phyloP scores from a whole-genome alignment of 2,797 vertebrate species.

The Neosilurus mollespiculum region DNA sequence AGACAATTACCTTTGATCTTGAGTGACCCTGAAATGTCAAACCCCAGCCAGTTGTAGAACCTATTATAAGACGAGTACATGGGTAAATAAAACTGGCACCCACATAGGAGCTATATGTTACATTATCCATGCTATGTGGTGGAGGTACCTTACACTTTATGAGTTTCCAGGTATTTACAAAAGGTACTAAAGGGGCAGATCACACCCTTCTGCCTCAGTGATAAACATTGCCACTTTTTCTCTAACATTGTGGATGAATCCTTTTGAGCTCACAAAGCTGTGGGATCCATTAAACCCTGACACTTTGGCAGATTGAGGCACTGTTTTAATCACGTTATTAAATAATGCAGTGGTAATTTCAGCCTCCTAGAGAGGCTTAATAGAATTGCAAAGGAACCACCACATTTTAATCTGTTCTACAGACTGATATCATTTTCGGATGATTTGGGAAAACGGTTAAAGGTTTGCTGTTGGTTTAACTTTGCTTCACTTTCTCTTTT shows the following conservation, averaged over 20 bases:
- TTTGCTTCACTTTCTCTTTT: background rate
- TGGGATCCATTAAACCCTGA: background rate
- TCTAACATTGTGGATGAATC: background rate
- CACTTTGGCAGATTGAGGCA: background rate
- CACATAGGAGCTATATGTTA: too few relatives aligned
- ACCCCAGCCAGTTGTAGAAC: too few relatives aligned
- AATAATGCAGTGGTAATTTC: conserved; percentile 40
- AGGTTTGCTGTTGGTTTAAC: background rate
- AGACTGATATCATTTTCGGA: conserved; percentile 16
- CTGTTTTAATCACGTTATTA: conserved; percentile 20
- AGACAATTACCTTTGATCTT: too few relatives aligned
- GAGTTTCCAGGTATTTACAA: background rate
- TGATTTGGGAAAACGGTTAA: conserved; percentile 24
- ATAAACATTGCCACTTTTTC: background rate
- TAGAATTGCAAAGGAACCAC: conserved; percentile 44
- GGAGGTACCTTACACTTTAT: too few relatives aligned
- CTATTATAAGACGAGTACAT: too few relatives aligned
- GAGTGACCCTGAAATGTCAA: too few relatives aligned
- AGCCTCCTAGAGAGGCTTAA: conserved; percentile 18
- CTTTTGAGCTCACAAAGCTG: background rate
- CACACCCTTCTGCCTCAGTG: background rate
- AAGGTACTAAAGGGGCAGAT: background rate
- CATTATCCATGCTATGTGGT: too few relatives aligned
- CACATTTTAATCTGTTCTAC: conserved; percentile 31
- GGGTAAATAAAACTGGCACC: too few relatives aligned